A percentile compares a stretch with the other conserved stretches of the same genome.
These are phyloP conservation scores for Pipra filicauda DNA, from an alignment of 2,113 vertebrate species.

Conservation along the genomic window DNA sequence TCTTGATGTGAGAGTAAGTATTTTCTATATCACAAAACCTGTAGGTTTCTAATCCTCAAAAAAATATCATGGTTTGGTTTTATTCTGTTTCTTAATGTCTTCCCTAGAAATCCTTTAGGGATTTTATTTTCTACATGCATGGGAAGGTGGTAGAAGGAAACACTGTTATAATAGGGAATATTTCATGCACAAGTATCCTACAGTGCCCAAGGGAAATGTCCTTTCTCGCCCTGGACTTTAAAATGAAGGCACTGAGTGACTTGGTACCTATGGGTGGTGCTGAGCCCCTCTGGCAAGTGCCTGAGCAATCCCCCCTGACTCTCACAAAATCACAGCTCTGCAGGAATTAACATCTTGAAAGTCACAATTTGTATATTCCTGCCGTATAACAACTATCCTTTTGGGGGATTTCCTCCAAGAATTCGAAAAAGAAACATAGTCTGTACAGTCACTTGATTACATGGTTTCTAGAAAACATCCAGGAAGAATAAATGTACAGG, in stretches of 20 bases:
- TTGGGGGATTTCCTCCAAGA: neutral
- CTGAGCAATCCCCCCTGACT: neutral
- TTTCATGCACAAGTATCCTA: neutral
- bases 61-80: neutral
- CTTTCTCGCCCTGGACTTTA: neutral
- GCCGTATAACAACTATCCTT: accelerated
- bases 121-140: accelerated
- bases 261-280: neutral
- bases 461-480: neutral
- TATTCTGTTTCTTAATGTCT: neutral
- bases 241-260: neutral
- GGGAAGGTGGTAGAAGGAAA: neutral
- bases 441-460: neutral
- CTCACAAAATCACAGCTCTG: neutral
- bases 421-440: neutral
- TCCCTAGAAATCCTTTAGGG: neutral
- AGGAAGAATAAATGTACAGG: neutral
- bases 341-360: neutral
- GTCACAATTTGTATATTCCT: neutral
- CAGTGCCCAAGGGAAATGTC: neutral
- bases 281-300: neutral
- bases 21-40: neutral
- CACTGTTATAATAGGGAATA: neutral
- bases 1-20: no score
- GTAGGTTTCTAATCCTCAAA: neutral